Evolutionary conservation across 2,113 vertebrate species (phyloP), one percentile per base, ranked within the genome.

Genomic region (Labrus mixtus): DNA sequence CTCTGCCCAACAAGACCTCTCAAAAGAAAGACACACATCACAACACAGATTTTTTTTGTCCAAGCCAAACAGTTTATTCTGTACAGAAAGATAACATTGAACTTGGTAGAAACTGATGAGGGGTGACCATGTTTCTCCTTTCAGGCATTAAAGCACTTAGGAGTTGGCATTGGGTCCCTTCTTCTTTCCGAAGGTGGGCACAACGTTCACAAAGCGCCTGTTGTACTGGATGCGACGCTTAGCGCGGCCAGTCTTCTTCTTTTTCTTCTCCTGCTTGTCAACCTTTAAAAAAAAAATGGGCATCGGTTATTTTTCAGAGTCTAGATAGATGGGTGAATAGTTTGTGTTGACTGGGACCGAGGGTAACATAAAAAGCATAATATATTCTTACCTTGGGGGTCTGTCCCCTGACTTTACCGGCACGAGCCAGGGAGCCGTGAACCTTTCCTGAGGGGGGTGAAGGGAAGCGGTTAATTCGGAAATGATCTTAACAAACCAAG

Each of bases 211-310:
- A 17, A 95, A 95, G 79, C 95, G 94, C 12, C 94, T 90, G 91
- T 95, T 95, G 93, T 96, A 96, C 92, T 96, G 95, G 77, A 96
- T 95, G 41, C 95, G 95, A 45, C 95, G 94, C 93, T 96, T 96
- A 0, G 95, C 95, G 4, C 95, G 95, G 55, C 95, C 95, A 0
- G 95, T 96, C 91, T 93, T 96, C 93, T 96, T 96, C 6, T 96
- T 96, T 87, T 95, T 96, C 82, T 96, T 96, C 86, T 96, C 95
- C 87, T 95, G 95, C 80, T 96, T 96, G 59, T 95, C 95, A 43
- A 95, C 95, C 95, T 95, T 33, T 3, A 65, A n/a, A 84, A 5
- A 55, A 1, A 15, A 41, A 41, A 39, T 2, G 54, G 15, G 8
- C 0, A 13, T 3, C 1, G 0, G 23, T 58, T 37, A 72, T 15